Percentiles rank a stretch among this genome's conserved stretches.
Conservation (phyloP, 1,140 invertebrate genomes). For the Drosophila auraria region DNA sequence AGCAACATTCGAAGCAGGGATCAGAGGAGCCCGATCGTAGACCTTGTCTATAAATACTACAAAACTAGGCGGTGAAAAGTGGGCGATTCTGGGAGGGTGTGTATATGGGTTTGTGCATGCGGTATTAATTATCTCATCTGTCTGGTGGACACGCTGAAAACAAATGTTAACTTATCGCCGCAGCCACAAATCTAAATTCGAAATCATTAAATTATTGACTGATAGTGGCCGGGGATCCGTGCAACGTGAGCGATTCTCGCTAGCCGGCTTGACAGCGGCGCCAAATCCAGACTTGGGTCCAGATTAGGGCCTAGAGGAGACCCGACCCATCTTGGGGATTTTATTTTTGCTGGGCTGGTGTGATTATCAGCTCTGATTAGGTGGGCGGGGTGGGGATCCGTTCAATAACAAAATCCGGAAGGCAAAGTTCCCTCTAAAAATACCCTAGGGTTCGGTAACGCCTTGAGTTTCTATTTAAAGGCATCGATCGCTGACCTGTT, state of each 20-base stretch:
- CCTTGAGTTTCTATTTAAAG: constrained; percentile 40
- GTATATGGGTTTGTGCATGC: constrained; percentile 46
- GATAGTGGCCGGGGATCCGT: constrained; percentile 57
- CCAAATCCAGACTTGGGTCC: constrained; percentile 25
- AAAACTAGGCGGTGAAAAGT: constrained; percentile 11
- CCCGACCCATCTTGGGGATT: constrained; percentile 30
- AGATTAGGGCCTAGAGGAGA: constrained; percentile 19
- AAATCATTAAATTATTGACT: constrained; percentile 59
- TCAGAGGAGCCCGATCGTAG: constrained; percentile 21
- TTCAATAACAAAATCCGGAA: constrained; percentile 46
- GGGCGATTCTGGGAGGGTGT: constrained; percentile 8
- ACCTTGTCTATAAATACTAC: constrained; percentile 60
- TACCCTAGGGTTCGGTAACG: constrained; percentile 28
- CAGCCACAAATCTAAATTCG: constrained; percentile 65
- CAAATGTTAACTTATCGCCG: constrained; percentile 74
- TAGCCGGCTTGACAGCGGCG: constrained; percentile 48
- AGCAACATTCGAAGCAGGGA: constrained; percentile 8
- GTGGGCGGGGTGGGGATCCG: constrained; percentile 40
- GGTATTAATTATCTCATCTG: constrained; percentile 60
- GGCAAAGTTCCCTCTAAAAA: constrained; percentile 61
- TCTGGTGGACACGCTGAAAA: constrained; percentile 75
- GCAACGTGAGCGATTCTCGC: constrained; percentile 41
- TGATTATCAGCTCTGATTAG: constrained; percentile 41
- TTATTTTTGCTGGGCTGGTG: constrained; percentile 25
- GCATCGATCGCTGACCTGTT: constrained; percentile 16